Percentiles rank a stretch among this genome's conserved stretches.
Conservation (phyloP, 2,113 vertebrate genomes). For the Pelusios castaneus region DNA sequence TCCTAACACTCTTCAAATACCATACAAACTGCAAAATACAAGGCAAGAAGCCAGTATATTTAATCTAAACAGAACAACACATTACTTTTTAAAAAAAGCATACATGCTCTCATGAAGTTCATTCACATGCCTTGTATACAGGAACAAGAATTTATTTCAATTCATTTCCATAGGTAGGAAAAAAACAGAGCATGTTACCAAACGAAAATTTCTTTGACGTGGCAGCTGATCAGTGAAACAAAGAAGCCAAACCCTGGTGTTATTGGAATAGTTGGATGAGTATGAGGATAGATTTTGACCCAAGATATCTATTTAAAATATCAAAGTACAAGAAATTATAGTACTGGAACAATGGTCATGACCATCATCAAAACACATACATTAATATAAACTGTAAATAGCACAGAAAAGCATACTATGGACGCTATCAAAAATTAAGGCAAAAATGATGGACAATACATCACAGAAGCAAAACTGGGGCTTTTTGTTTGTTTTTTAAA, state of each 20-base stretch:
- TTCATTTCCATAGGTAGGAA: neutral
- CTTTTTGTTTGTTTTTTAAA: no score
- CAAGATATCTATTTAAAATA: neutral
- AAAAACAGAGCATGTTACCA: neutral
- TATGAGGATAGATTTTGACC: neutral
- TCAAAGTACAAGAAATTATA: constrained; percentile 21
- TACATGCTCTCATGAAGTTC: neutral
- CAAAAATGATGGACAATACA: constrained; percentile 54
- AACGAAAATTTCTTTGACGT: constrained; percentile 31
- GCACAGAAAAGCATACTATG: neutral
- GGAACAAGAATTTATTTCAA: constrained; percentile 26
- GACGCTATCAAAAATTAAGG: neutral
- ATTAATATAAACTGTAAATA: neutral
- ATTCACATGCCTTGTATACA: neutral
- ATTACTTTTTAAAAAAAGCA: constrained; percentile 3
- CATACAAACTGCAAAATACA: neutral
- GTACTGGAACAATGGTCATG: neutral
- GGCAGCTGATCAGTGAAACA: neutral
- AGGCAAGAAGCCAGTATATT: neutral
- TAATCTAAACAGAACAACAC: neutral
- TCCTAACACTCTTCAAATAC: neutral
- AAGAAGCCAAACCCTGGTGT: neutral
- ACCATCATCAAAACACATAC: constrained; percentile 7
- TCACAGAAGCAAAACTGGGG: constrained; percentile 45
- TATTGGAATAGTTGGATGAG: neutral